A percentile compares a stretch with the other conserved stretches of the same genome.
phyloP scores from a whole-genome alignment of 2,888 invertebrate genomes.

The Acanthosepion esculentum region DNA sequence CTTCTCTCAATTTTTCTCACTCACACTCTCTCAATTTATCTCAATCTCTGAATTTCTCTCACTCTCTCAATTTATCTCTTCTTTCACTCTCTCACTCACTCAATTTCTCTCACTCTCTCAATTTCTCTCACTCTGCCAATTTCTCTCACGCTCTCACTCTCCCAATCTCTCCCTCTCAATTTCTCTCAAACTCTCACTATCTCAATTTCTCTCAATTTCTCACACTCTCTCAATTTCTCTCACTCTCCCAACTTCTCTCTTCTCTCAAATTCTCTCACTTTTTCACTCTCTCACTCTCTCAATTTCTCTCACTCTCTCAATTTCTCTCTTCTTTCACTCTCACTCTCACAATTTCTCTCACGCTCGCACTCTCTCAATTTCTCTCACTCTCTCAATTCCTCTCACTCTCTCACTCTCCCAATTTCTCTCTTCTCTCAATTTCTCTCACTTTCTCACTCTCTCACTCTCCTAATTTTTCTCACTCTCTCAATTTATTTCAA shows the following conservation, averaged over 20 bases:
- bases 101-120: background rate
- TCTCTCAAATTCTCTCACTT: too few species aligned
- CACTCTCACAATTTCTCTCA: background rate
- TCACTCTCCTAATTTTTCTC: background rate
- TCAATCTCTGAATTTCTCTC: too few species aligned
- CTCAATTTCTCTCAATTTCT: too few species aligned
- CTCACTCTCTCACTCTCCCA: background rate
- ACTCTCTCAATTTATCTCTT: background rate
- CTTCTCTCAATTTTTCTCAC: background rate
- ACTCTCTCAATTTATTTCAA: background rate
- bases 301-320: too few species aligned
- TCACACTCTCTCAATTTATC: too few species aligned
- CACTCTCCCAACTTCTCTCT: background rate
- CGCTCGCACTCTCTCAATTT: too few species aligned
- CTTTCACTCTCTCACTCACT: background rate
- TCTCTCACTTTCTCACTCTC: too few species aligned
- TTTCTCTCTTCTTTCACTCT: background rate
- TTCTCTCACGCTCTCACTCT: background rate
- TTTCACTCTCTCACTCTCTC: too few species aligned
- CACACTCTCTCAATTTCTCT: background rate
- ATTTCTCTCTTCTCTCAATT: too few species aligned
- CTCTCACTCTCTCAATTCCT: background rate
- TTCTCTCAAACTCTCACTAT: too few species aligned
- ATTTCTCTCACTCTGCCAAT: background rate
- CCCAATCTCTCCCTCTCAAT: background rate